A percentile compares a stretch with the other conserved stretches of the same genome.
Conservation (phyloP, 1,140 invertebrate genomes). For the Lepeophtheirus salmonis region DNA sequence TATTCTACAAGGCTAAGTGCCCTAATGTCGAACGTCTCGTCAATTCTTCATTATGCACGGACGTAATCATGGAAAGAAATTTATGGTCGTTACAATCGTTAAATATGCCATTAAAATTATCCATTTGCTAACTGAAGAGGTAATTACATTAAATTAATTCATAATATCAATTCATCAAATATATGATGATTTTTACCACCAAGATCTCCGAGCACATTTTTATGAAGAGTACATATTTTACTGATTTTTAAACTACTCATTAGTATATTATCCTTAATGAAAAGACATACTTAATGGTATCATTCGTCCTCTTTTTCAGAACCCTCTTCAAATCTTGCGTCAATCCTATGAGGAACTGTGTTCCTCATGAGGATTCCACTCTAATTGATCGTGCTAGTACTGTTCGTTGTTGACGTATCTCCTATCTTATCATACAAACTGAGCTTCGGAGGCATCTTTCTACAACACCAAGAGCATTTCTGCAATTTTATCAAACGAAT, state of each 20-base stretch:
- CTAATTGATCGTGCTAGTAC: constrained; percentile 99
- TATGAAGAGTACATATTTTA: background rate
- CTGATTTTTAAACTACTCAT: too few relatives aligned
- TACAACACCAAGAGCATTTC: constrained; percentile 99
- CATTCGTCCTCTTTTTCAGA: constrained; percentile 38
- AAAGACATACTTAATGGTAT: background rate
- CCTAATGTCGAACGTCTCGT: constrained; percentile 96
- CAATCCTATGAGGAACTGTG: constrained; percentile 96
- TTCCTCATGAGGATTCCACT: constrained; percentile 97
- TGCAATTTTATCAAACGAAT: constrained; percentile 97
- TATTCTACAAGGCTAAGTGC: constrained; percentile 97
- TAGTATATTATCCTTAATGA: background rate
- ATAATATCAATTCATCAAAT: background rate
- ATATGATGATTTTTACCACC: constrained; percentile 13
- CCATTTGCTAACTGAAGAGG: constrained; percentile 88
- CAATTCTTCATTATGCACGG: constrained; percentile 99
- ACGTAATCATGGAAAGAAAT: constrained; percentile 96
- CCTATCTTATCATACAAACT: constrained; percentile 92
- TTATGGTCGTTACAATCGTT: constrained; percentile 95
- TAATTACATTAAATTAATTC: too few relatives aligned
- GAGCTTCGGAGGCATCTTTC: constrained; percentile 95
- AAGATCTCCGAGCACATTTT: constrained; percentile 12
- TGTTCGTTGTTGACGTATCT: constrained; percentile 92
- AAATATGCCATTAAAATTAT: constrained; percentile 99
- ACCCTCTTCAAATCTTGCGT: constrained; percentile 77